phyloP scores from a whole-genome alignment of 2,888 invertebrate genomes.

The Sinelater perroti region DNA sequence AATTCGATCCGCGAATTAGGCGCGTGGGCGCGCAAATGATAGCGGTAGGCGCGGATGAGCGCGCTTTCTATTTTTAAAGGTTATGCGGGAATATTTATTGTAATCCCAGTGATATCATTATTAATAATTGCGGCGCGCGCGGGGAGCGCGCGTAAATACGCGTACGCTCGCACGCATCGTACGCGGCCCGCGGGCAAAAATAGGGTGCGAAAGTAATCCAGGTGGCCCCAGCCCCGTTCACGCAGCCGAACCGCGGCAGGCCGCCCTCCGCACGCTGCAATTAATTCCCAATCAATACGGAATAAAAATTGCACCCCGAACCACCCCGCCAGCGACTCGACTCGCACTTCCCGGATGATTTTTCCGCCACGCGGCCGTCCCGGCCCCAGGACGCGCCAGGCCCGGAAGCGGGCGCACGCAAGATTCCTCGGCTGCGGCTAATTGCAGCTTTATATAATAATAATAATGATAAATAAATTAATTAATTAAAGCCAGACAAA shows the following conservation, averaged over 20 bases:
- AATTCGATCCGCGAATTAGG: slow-evolving; percentile 26
- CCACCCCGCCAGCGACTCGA: too few relatives aligned
- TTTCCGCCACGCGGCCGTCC: too few relatives aligned
- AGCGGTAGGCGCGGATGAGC: slow-evolving; percentile 38
- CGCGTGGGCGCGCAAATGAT: slow-evolving; percentile 44
- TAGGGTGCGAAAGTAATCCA: slow-evolving; percentile 23
- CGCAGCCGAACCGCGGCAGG: slow-evolving; percentile 9
- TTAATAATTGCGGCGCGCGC: slow-evolving; percentile 39
- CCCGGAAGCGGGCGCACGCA: too few relatives aligned
- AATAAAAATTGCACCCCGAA: too few relatives aligned
- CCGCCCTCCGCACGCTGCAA: too few relatives aligned
- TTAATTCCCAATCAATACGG: too few relatives aligned
- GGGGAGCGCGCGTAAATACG: slow-evolving; percentile 16
- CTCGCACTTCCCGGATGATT: too few relatives aligned
- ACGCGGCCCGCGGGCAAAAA: slow-evolving; percentile 11
- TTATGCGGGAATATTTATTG: slow-evolving; percentile 49
- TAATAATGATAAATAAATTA: too few relatives aligned
- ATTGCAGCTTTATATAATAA: slow-evolving; percentile 7
- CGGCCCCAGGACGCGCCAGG: too few relatives aligned
- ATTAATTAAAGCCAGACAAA: slow-evolving; percentile 14
- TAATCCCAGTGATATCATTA: slow-evolving; percentile 41
- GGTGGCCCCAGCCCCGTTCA: slow-evolving; percentile 10
- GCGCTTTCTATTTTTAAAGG: slow-evolving; percentile 54
- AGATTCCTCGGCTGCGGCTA: too few relatives aligned
- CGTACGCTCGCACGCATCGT: slow-evolving; percentile 11